Evolutionary conservation across 1,140 invertebrate species (phyloP).

Genomic region (Conus betulinus): DNA sequence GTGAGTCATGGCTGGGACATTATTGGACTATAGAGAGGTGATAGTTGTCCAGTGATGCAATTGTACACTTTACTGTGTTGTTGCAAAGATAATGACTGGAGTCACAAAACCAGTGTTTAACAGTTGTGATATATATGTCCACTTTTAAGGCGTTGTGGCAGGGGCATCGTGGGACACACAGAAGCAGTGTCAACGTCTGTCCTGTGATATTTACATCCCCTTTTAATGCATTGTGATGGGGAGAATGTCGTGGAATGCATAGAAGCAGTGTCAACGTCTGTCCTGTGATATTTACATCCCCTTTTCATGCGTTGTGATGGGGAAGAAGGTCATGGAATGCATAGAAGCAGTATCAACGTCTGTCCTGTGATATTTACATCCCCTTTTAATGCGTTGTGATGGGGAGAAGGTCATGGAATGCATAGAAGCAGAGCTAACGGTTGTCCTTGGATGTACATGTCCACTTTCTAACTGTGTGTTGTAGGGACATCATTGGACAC

Average conservation of each 20-base stretch:
- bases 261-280: not conserved
- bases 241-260: conserved; percentile 88
- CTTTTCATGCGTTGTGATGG: conserved; percentile 52
- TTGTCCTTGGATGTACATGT: not conserved
- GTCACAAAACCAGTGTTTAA: no score
- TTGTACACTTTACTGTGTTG: no score
- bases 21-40: no score
- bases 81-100: no score
- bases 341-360: not conserved
- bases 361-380: not conserved
- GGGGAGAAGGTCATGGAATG: conserved; percentile 85
- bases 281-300: not conserved
- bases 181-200: not conserved
- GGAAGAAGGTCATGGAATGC: no score
- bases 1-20: no score
- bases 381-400: conserved; percentile 52
- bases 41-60: no score
- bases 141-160: conserved; percentile 41
- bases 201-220: not conserved
- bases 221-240: conserved; percentile 65
- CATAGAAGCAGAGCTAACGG: not conserved
- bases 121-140: no score
- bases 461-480: conserved; percentile 49
- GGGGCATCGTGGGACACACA: conserved; percentile 86
- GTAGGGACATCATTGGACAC: conserved; percentile 91